Conservation (phyloP, 2,888 invertebrate genomes). For the Acrobasis suavella region DNA sequence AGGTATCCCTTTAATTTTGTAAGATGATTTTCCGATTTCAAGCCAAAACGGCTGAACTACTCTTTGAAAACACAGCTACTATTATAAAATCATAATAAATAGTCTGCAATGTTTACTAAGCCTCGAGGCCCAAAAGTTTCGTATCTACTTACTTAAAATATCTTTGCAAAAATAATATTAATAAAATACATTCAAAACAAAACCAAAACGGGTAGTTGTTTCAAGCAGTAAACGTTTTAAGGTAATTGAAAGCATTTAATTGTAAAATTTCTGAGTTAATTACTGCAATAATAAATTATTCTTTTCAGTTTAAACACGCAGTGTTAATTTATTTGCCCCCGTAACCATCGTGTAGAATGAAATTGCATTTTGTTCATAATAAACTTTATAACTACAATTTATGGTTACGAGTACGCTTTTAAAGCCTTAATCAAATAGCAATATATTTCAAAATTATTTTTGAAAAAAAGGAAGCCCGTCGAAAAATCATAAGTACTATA, state of each 20-base stretch:
- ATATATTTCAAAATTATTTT: no score
- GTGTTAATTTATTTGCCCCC: conserved; percentile 11
- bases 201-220: neutral
- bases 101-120: no score
- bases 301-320: conserved; percentile 3
- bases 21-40: no score
- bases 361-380: conserved; percentile 6
- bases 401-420: no score
- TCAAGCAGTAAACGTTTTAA: conserved; percentile 8
- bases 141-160: no score
- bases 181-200: neutral
- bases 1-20: no score
- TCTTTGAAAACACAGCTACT: no score
- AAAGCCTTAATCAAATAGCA: no score
- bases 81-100: no score
- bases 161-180: no score
- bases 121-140: no score
- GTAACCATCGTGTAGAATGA: conserved; percentile 6
- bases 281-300: conserved; percentile 6
- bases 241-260: conserved; percentile 9
- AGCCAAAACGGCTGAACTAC: no score
- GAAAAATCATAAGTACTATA: neutral
- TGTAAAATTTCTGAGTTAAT: conserved; percentile 12
- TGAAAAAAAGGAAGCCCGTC: neutral
- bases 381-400: neutral